Evolutionary conservation across 2,888 invertebrate genomes (phyloP).

Genomic region (Parnassius smintheus): DNA sequence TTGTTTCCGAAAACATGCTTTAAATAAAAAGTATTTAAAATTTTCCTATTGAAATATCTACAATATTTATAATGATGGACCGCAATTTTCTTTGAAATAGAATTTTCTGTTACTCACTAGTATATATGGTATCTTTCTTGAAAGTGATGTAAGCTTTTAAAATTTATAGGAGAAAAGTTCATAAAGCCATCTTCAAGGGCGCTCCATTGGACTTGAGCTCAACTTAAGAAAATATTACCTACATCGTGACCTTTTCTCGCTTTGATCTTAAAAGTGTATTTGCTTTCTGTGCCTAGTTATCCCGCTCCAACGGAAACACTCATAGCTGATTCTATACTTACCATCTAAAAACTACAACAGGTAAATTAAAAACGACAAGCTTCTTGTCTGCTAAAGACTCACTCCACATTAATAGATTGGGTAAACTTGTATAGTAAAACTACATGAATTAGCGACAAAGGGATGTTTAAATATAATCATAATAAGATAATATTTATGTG

Average conservation of each 20-base stretch:
- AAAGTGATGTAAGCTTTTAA: not conserved
- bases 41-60: too few relatives aligned
- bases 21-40: too few relatives aligned
- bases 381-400: conserved; percentile 16
- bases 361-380: conserved; percentile 11
- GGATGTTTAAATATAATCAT: too few relatives aligned
- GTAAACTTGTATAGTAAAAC: conserved; percentile 3
- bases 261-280: conserved; percentile 22
- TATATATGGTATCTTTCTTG: too few relatives aligned
- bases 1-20: too few relatives aligned
- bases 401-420: conserved; percentile 8
- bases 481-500: too few relatives aligned
- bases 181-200: not conserved
- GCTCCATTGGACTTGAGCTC: conserved; percentile 1
- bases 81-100: too few relatives aligned
- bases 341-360: conserved; percentile 5
- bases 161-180: not conserved
- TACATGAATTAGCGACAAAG: not conserved
- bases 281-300: conserved; percentile 8
- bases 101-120: too few relatives aligned
- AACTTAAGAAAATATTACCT: conserved; percentile 16
- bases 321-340: conserved; percentile 3
- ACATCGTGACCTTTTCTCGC: conserved; percentile 17
- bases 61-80: too few relatives aligned
- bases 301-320: not conserved